Evolutionary conservation across 2,888 invertebrate species (phyloP).

Genomic region (Epirrhoe alternata): DNA sequence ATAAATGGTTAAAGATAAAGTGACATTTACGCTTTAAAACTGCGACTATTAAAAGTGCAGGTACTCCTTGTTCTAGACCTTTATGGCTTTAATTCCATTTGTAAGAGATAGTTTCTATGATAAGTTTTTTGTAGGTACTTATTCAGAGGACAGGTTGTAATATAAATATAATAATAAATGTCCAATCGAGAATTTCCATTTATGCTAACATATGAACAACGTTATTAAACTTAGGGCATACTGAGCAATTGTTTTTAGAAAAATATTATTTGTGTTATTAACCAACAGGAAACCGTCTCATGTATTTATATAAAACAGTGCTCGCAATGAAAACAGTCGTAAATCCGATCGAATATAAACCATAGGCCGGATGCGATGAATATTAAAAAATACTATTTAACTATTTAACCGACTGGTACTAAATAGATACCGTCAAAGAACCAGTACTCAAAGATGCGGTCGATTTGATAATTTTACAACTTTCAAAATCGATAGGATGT

Average conservation of each 20-base stretch:
- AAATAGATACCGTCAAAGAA: constrained; percentile 65
- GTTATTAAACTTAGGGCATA: constrained; percentile 20
- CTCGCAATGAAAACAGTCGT: constrained; percentile 83
- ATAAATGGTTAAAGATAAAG: no score
- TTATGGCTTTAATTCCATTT: no score
- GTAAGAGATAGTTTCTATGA: no score
- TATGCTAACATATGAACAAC: background rate
- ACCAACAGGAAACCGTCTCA: constrained; percentile 77
- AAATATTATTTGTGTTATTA: constrained; percentile 76
- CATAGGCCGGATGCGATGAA: constrained; percentile 75
- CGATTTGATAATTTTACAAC: constrained; percentile 69
- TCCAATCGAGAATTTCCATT: no score
- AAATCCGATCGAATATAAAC: constrained; percentile 82
- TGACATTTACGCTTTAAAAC: no score
- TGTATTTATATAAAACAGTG: constrained; percentile 82
- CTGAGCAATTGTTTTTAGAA: constrained; percentile 74
- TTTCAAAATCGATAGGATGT: constrained; percentile 74
- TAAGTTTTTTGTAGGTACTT: no score
- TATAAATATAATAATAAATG: no score
- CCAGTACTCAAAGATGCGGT: constrained; percentile 66
- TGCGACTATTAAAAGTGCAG: no score
- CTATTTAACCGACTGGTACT: constrained; percentile 66
- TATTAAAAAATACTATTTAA: constrained; percentile 73
- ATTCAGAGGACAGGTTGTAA: no score
- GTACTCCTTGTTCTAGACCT: no score